Conservation (phyloP, 92 coral and sea anemone genomes). For the Porites evermanni region DNA sequence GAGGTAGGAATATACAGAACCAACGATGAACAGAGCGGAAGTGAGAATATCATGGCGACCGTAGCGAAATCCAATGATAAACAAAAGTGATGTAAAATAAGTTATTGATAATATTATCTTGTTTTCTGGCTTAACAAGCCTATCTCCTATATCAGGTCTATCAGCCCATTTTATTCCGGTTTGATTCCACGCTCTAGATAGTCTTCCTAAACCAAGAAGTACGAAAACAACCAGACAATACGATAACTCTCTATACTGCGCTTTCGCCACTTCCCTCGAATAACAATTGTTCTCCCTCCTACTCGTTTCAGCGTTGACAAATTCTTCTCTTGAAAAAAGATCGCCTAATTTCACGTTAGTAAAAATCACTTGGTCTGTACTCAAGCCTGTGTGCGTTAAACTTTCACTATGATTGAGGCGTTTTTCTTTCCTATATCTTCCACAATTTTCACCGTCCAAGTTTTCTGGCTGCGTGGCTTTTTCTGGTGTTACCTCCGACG, state of each 20-base stretch:
- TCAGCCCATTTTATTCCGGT: constrained; percentile 99
- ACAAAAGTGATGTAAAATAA: constrained; percentile 47
- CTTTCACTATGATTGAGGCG: background rate
- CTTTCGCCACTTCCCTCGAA: background rate
- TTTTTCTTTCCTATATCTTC: background rate
- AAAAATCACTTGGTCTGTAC: background rate
- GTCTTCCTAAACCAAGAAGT: constrained; percentile 66
- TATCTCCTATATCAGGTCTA: constrained; percentile 91
- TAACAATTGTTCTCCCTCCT: background rate
- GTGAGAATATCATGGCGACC: constrained; percentile 47
- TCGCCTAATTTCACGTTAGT: background rate
- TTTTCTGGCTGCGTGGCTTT: background rate
- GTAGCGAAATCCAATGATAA: constrained; percentile 56
- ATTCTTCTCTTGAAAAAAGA: background rate
- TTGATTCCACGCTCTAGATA: constrained; percentile 84
- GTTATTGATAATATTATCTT: constrained; percentile 62
- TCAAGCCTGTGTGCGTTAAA: background rate
- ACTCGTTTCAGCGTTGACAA: background rate
- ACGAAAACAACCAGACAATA: constrained; percentile 26
- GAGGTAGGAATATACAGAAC: constrained; percentile 76
- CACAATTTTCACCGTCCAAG: background rate
- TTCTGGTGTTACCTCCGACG: background rate
- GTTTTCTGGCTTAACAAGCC: constrained; percentile 90
- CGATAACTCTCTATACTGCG: background rate
- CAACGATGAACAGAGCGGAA: constrained; percentile 56